phyloP scores from a whole-genome alignment of 2,797 vertebrate genomes.

The Eutrigla gurnardus region DNA sequence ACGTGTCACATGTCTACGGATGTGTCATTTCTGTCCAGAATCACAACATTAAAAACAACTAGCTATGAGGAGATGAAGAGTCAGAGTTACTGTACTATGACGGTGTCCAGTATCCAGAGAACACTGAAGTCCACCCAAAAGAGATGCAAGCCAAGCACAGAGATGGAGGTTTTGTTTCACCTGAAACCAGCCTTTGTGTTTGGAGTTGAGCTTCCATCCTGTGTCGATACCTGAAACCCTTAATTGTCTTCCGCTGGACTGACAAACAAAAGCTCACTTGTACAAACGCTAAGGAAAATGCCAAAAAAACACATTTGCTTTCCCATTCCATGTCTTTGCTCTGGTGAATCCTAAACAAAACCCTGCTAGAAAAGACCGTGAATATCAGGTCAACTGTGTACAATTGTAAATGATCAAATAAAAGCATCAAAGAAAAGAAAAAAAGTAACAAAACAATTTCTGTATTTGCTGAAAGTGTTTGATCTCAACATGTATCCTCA shows the following conservation, averaged over 20 bases:
- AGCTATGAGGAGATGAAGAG: background rate
- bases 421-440: background rate
- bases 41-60: background rate
- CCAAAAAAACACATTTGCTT: background rate
- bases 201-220: background rate
- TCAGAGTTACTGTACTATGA: constrained; percentile 8
- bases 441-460: background rate
- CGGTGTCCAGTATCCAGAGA: too few species aligned
- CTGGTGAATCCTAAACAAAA: background rate
- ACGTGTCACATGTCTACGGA: background rate
- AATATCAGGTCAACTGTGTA: too few species aligned
- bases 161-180: background rate
- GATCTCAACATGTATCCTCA: background rate
- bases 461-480: background rate
- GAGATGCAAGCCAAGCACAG: background rate
- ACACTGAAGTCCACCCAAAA: background rate
- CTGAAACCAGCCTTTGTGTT: constrained; percentile 18
- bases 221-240: constrained; percentile 44
- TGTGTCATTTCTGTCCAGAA: background rate
- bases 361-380: background rate
- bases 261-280: constrained; percentile 46
- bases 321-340: background rate
- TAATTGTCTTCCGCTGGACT: background rate
- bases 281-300: background rate
- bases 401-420: background rate